Base-by-base conservation (phyloP, 1,140 invertebrate genomes). In the Plectus sambesii region DNA sequence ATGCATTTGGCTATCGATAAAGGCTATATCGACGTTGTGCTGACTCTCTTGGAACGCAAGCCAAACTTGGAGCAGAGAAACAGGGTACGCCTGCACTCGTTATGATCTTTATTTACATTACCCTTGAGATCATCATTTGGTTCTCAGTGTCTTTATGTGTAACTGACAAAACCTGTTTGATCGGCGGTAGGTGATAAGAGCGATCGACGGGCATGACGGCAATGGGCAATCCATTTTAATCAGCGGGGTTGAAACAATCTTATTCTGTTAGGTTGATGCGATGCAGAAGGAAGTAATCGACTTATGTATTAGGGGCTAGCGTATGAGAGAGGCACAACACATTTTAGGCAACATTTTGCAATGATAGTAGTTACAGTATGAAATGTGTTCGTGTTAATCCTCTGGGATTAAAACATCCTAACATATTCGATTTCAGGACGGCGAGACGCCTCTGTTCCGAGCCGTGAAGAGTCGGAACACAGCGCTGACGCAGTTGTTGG, bases 1-100 rank as follows among this genome's bases (percentile, higher is more conserved):
- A 79, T 88, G 15, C 97, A 97, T 71, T 89, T 87, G 68, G 87
- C 92, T 0, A 87, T 96, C 9, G 93, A 98, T 70, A 97, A 97
- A 70, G 84, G 84, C 2, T 87, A 97, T 69, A 75, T 81, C 33
- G 74, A 80, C 37, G 85, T 97, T 61, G 77, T 90, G 0, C 88
- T 86, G 70, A 69, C 88, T 17, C 69, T 97, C 27, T 71, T 97
- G 12, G 80, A 79, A 38, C 82, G 84, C 20, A 92, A 94, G 75
- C 85, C 89, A 3, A 89, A 96, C 69, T 73, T 93, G 39, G 90
- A 97, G 74, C 78, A 92, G 41, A 78, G 81, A 24, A 93, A 86
- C 47, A 90, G 88, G 71, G 81, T 82, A 69, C 56, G 69, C 29
- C 19, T 12, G 45, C 5, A 5, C 27, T 49, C 17, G 9, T 5